Evolutionary conservation across 92 coral and sea anemone species (phyloP), one percentile per base, ranked within the genome.

Genomic region (Epizoanthus illoricatus): DNA sequence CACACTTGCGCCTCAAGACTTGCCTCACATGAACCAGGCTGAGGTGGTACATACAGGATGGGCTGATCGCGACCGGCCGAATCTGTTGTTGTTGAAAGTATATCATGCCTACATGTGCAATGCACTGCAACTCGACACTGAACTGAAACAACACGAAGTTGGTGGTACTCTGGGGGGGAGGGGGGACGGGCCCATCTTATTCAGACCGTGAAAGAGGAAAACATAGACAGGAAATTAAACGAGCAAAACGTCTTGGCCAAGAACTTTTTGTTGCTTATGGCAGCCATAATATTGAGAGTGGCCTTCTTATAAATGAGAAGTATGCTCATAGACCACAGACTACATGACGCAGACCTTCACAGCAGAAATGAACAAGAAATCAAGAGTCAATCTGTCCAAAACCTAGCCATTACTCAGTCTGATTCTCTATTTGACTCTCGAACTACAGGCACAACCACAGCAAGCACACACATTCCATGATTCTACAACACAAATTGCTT

Each of bases 21-120:
- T 64, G 39, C 93, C 93, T 24, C 81, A 43, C 17, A 89, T 89
- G 92, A 89, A 89, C 75, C 92, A 89, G 72, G 92, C 92, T 7
- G 92, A 89, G 76, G 88, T 84, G 17, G 59, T 90, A n/a, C 90
- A 86, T 71, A 88, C 84, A 16, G 86, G 90, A 43, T 90, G 93
- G 93, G 86, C 87, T 5, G 82, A 90, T 52, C 75, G 79, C 81
- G 91, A 76, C 49, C 60, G 59, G 40, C 33, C 45, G 59, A 71
- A 47, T 71, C 33, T 71, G 3, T 71, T 60, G 16, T 71, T 71
- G 75, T 43, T 71, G 49, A 60, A 71, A 0, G 75, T 71, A 40
- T 71, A 5, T 71, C 75, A 71, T 60, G 60, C 75, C 39, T 40
- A 71, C 75, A 71, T 60, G 49, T 60, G 75, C 59, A 60, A 71